phyloP scores from a whole-genome alignment of 2,888 invertebrate genomes.

The Lithophane socia region DNA sequence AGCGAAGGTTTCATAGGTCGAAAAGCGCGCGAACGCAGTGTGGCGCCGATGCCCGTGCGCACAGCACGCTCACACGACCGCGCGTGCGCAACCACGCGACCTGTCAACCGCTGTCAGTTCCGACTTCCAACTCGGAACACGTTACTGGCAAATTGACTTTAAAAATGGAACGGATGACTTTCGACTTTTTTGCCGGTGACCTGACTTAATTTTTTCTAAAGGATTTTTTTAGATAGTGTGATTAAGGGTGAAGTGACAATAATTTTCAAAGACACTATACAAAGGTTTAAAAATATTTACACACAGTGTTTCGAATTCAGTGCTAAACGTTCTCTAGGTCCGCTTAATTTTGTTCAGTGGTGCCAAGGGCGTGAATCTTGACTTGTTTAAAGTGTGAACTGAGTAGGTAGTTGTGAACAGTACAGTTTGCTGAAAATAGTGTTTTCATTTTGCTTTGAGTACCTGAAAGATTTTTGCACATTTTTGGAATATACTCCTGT shows the following conservation, averaged over 20 bases:
- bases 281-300: constrained; percentile 69
- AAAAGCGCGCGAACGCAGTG: constrained; percentile 90
- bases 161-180: constrained; percentile 82
- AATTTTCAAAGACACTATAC: constrained; percentile 50
- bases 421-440: constrained; percentile 71
- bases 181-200: constrained; percentile 76
- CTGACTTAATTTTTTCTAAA: constrained; percentile 68
- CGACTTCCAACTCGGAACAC: constrained; percentile 76
- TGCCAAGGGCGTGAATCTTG: constrained; percentile 87
- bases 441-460: constrained; percentile 60
- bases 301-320: constrained; percentile 82
- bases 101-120: constrained; percentile 83
- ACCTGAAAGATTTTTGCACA: constrained; percentile 55
- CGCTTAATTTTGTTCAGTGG: constrained; percentile 83
- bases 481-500: constrained; percentile 58
- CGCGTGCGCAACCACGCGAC: constrained; percentile 80
- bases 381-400: constrained; percentile 86
- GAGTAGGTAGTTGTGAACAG: constrained; percentile 78
- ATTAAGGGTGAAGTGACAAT: constrained; percentile 67
- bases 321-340: constrained; percentile 87
- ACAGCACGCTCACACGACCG: constrained; percentile 86
- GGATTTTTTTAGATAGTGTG: constrained; percentile 54
- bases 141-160: constrained; percentile 67
- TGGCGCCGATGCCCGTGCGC: constrained; percentile 88
- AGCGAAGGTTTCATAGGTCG: constrained; percentile 86